Base-by-base conservation (phyloP, 2,113 vertebrate species). In the Tragelaphus buxtoni region DNA sequence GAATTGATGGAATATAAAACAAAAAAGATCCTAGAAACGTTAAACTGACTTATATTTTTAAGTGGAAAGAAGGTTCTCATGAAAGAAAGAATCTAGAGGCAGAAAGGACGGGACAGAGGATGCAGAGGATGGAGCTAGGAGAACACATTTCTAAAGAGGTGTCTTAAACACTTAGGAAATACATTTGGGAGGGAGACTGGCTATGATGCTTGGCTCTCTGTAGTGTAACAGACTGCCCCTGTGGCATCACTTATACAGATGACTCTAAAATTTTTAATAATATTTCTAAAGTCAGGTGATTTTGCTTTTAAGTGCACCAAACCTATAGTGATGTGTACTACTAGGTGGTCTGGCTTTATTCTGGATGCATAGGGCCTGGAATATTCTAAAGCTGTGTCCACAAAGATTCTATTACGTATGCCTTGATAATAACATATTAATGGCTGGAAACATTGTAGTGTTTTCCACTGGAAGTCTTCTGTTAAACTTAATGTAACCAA, bases 181-280 rank as follows among this genome's bases (percentile, higher is more conserved):
- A 30, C 16, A 49, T 4, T 1, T 63, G 47, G 47, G 32, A 45
- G 9, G 32, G 28, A 51, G 28, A 60, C 53, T 60, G 22, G n/a
- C 45, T 22, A n/a, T 76, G n/a, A 24, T 49, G 1, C 14, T 84
- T 79, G 5, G 17, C 18, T 56, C 14, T 49, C 18, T 69, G 18
- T n/a, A 11, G 4, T 28, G 0, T 39, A 17, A 45, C 7, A 35
- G 11, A n/a, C 0, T 35, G 14, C 0, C 3, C 24, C 26, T 20
- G 7, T n/a, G 32, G 26, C 35, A 30, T 61, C 7, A 61, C 74
- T 56, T 58, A 4, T 11, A 32, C 5, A 42, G 22, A 35, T 47
- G 39, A 12, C 26, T 47, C 4, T 16, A 20, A 55, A 56, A 16
- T 0, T 35, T 55, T 53, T 45, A 55, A 42, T 53, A 56, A 12